Conservation (phyloP, 2,113 vertebrate genomes). For the Leucosticte australis region DNA sequence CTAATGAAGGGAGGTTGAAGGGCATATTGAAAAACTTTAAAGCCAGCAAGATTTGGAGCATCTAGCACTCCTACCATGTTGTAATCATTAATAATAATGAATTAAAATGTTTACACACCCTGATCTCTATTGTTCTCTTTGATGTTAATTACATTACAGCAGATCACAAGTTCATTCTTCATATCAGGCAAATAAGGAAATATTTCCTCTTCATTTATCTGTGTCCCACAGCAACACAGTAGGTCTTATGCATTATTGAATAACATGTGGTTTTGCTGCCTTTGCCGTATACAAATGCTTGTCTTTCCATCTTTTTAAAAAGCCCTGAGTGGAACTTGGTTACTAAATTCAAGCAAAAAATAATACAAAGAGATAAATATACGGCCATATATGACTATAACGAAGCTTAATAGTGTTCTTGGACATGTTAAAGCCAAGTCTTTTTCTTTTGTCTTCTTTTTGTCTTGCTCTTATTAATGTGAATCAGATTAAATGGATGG, state of each 20-base stretch:
- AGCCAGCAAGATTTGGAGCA: neutral
- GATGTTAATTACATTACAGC: constrained; percentile 36
- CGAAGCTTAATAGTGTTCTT: neutral
- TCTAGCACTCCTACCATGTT: neutral
- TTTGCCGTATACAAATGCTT: neutral
- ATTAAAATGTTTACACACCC: neutral
- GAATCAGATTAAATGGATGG: neutral
- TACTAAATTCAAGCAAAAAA: neutral
- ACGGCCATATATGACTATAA: neutral
- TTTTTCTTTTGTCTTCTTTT: neutral
- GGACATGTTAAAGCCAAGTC: neutral
- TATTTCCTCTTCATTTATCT: constrained; percentile 63
- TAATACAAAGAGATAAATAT: neutral
- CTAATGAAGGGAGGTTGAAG: neutral
- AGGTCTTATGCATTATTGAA: neutral
- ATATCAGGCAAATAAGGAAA: constrained; percentile 44
- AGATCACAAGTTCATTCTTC: constrained; percentile 49
- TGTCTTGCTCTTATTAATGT: neutral
- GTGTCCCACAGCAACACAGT: constrained; percentile 27
- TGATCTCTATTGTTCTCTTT: neutral
- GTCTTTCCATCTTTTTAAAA: neutral
- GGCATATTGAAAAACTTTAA: neutral
- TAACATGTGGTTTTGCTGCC: neutral
- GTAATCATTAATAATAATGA: constrained; percentile 5
- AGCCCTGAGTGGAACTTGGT: neutral